phyloP scores from a whole-genome alignment of 2,888 invertebrate species.

The Fragum whitleyi region DNA sequence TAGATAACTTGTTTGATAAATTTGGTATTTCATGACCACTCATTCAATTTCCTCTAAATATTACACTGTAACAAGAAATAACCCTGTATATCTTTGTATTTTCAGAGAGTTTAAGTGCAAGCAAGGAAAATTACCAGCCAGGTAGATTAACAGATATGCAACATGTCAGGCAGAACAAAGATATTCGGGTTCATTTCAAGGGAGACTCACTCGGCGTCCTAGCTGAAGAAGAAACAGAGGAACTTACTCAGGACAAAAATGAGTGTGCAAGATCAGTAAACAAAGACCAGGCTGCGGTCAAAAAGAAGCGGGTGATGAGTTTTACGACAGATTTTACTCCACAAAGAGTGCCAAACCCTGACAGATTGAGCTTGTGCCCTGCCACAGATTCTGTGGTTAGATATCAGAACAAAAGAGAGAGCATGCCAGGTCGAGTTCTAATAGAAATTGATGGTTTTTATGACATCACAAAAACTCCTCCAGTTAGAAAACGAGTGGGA shows the following conservation, averaged over 20 bases:
- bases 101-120: not conserved
- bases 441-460: not conserved
- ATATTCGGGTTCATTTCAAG: not conserved
- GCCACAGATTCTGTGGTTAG: not conserved
- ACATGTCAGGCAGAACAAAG: not conserved
- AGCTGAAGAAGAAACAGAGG: constrained; percentile 4
- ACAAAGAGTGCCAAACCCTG: not conserved
- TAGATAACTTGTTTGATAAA: no score
- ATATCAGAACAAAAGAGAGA: not conserved
- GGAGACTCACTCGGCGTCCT: not conserved
- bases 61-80: no score
- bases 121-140: not conserved
- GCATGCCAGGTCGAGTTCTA: not conserved
- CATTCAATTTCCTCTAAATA: no score
- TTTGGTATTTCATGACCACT: no score
- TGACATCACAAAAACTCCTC: not conserved
- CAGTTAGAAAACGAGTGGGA: not conserved
- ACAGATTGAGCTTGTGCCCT: not conserved
- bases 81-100: no score
- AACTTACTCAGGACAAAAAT: not conserved
- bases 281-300: not conserved
- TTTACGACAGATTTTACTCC: not conserved
- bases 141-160: not conserved
- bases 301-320: not conserved
- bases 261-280: not conserved